Evolutionary conservation across 2,797 vertebrate species (phyloP).

Genomic region (Periparus ater): DNA sequence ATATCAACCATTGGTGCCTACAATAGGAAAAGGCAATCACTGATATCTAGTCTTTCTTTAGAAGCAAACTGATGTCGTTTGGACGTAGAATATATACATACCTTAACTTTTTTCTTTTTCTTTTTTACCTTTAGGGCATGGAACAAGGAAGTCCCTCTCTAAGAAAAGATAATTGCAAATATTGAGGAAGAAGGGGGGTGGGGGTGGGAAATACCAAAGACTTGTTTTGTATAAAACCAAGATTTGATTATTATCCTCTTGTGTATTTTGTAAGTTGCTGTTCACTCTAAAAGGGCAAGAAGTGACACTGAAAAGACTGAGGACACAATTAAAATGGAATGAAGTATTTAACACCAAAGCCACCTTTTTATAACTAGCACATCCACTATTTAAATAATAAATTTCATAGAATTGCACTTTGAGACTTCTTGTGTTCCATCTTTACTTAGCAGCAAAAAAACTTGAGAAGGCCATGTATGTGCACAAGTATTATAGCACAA

Average conservation of each 20-base stretch:
- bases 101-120: neutral
- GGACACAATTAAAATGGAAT: constrained; percentile 3
- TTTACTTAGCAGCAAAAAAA: neutral
- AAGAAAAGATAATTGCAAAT: constrained; percentile 61
- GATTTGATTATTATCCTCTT: neutral
- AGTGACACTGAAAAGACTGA: constrained; percentile 1
- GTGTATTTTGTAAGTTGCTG: constrained; percentile 17
- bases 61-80: neutral
- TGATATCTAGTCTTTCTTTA: neutral
- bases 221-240: constrained; percentile 6
- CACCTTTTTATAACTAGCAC: constrained; percentile 62
- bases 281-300: constrained; percentile 13
- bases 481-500: neutral
- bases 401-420: constrained; percentile 59
- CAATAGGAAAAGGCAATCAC: neutral
- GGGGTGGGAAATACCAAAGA: neutral
- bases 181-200: neutral
- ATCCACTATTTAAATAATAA: constrained; percentile 62
- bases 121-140: constrained; percentile 15
- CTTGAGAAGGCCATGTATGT: neutral
- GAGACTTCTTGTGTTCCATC: constrained; percentile 3
- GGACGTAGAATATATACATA: neutral
- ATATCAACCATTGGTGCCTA: neutral
- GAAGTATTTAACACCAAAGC: constrained; percentile 1
- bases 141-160: constrained; percentile 42